Base-by-base conservation (phyloP, 2,797 vertebrate species). In the Salmo trutta region DNA sequence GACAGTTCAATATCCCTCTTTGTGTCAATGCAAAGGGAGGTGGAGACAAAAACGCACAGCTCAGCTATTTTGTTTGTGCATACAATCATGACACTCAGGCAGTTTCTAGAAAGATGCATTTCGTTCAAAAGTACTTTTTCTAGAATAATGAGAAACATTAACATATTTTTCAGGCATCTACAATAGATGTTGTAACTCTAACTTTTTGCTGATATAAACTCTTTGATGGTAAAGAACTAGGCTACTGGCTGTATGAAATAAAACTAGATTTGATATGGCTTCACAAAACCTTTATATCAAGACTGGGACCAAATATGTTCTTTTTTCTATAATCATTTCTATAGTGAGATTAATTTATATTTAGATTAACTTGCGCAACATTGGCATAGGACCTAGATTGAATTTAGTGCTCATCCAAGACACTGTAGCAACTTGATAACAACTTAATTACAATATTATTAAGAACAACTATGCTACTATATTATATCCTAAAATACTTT, bases 21-120 rank as follows among this genome's bases (percentile, higher is more conserved):
- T 93, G 92, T 94, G 82, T 59, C 31, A 0, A 1, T 51, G 78
- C 73, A 80, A 62, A 86, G 77, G 51, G 75, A 16, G 27, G 24
- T 12, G 62, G 62, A 86, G 53, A 65, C 41, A 75, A 90, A 79
- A 90, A 77, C 82, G 88, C 86, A 71, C 75, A 83, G 82, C 82
- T 92, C 91, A 94, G 93, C 93, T 80, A 78, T 83, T 91, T 86
- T 84, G 78, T 84, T 82, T 81, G 84, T 73, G 85, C 19, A 17
- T 77, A 66, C 47, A 69, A 78, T 75, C 75, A 72, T 69, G 33
- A 29, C 52, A 71, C 79, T 77, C 73, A 85, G 70, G 53, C 24
- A 77, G 77, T 91, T 64, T 94, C 92, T 90, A 91, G 92, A 94
- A 92, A 86, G 77, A 82, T 75, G 76, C 73, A 36, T 31, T 65